A percentile compares a stretch with the other conserved stretches of the same genome.
These are phyloP conservation scores for Aspiorhynchus laticeps DNA, from an alignment of 2,113 vertebrate species.

Conservation along the genomic window DNA sequence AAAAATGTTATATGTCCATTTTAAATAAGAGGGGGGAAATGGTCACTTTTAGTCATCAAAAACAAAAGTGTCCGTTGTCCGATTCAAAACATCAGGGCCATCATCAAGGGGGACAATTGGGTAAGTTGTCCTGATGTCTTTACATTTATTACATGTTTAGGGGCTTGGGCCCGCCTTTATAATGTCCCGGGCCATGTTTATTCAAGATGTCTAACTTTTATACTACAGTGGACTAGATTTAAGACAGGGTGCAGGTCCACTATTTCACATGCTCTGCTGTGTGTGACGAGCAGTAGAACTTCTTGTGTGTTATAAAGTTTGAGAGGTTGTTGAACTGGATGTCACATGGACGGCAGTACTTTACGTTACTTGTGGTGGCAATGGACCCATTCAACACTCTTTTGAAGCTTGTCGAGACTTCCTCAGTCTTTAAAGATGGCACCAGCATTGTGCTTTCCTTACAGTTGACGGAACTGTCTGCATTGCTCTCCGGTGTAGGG, in stretches of 20 bases:
- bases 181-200: background rate
- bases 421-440: conserved; percentile 75
- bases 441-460: conserved; percentile 81
- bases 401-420: conserved; percentile 79
- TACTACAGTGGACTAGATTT: background rate
- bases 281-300: conserved; percentile 91
- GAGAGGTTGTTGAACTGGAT: conserved; percentile 92
- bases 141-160: background rate
- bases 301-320: conserved; percentile 95
- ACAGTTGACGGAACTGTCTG: conserved; percentile 42
- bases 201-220: background rate
- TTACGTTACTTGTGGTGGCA: conserved; percentile 77
- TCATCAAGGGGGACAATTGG: background rate
- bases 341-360: conserved; percentile 88
- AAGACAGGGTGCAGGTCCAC: conserved; percentile 48
- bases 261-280: conserved; percentile 87
- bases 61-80: background rate
- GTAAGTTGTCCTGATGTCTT: background rate
- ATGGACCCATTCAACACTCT: conserved; percentile 79
- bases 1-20: background rate
- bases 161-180: background rate
- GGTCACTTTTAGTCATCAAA: background rate
- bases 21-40: background rate
- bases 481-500: conserved; percentile 9
- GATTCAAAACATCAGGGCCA: background rate